Percentiles rank a stretch among this genome's conserved stretches.
These are phyloP conservation scores for Luidia sarsii DNA, from an alignment of 53 echinoderm and acorn worm genomes.

Conservation along the genomic window DNA sequence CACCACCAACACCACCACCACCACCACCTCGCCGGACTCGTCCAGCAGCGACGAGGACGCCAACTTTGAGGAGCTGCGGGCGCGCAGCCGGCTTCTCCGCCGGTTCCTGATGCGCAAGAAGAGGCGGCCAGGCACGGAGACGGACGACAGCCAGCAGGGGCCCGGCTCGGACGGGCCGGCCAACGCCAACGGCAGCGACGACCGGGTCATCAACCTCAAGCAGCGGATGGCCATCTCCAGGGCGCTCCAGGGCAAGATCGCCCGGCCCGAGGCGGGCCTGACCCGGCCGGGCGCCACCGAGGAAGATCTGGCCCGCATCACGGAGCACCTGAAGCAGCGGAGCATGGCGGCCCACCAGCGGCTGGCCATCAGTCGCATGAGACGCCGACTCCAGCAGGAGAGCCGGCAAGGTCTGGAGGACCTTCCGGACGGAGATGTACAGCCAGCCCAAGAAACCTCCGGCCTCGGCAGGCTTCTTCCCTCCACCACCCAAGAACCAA, in stretches of 20 bases:
- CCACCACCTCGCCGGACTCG: conserved; percentile 40
- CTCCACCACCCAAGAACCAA: not conserved
- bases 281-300: conserved; percentile 12
- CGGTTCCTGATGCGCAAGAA: conserved; percentile 34
- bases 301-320: conserved; percentile 32
- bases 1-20: no score
- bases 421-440: not conserved
- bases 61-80: conserved; percentile 15
- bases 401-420: not conserved
- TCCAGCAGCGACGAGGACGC: conserved; percentile 37
- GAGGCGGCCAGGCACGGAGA: conserved; percentile 7
- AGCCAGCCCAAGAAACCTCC: not conserved
- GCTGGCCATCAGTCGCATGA: conserved; percentile 39
- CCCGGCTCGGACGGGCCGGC: no score
- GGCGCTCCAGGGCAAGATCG: conserved; percentile 40
- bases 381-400: conserved; percentile 50
- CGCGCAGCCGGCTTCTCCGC: conserved; percentile 32
- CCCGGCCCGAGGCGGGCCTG: not conserved
- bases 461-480: not conserved
- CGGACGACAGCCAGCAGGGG: not conserved
- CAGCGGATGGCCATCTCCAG: conserved; percentile 49
- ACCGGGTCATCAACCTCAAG: conserved; percentile 55
- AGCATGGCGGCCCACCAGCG: conserved; percentile 36
- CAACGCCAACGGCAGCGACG: conserved; percentile 5
- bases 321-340: conserved; percentile 48